A percentile compares a stretch with the other conserved stretches of the same genome.
These are phyloP conservation scores for Hyposmocoma kahamanoa DNA, from an alignment of 1,140 invertebrate genomes.

Conservation along the genomic window DNA sequence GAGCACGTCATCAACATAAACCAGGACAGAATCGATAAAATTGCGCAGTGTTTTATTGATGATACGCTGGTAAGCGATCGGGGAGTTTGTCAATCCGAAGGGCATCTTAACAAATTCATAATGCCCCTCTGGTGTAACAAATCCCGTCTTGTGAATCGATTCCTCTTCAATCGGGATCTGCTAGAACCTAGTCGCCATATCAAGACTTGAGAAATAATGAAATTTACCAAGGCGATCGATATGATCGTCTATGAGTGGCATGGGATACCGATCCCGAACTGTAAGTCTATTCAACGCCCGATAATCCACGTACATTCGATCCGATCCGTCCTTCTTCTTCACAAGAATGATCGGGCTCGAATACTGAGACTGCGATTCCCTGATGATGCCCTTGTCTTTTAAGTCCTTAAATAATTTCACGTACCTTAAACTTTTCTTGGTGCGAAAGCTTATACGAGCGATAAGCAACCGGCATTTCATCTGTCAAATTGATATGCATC, in stretches of 20 bases:
- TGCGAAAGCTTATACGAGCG: too few relatives aligned
- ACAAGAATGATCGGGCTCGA: too few relatives aligned
- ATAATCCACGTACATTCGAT: background rate
- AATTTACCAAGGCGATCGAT: conserved; percentile 6
- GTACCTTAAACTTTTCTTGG: too few relatives aligned
- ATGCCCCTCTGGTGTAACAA: background rate
- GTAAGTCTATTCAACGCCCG: background rate
- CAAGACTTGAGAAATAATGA: conserved; percentile 8
- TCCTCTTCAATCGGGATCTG: background rate
- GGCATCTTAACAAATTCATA: conserved; percentile 1
- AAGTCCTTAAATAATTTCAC: too few relatives aligned
- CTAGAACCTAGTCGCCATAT: background rate
- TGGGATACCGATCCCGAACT: background rate
- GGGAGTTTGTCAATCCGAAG: background rate
- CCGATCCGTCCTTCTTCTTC: background rate
- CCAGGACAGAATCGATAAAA: too few relatives aligned
- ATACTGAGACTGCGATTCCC: too few relatives aligned
- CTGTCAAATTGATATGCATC: too few relatives aligned
- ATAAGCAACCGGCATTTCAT: too few relatives aligned
- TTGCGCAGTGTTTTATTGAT: too few relatives aligned
- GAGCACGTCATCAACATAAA: background rate
- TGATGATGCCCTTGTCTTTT: too few relatives aligned
- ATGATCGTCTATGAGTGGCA: background rate
- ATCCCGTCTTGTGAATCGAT: background rate
- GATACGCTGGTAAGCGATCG: background rate